Evolutionary conservation across 1,140 invertebrate species (phyloP).

Genomic region (Bicyclus anynana): DNA sequence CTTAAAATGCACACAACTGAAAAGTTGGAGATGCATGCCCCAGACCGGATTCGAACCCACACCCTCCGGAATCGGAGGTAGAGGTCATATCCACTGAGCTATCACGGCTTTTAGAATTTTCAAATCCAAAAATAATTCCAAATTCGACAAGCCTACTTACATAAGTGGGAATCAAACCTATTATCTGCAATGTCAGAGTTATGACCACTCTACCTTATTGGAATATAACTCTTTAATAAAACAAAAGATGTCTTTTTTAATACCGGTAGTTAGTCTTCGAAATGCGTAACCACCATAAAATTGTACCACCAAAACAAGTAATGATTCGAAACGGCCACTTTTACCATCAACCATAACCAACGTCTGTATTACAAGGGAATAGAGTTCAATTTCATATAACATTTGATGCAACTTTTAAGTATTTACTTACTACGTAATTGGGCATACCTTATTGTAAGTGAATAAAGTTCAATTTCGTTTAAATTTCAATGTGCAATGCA

Average conservation of each 20-base stretch:
- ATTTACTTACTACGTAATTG: neutral
- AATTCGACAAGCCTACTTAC: too few relatives aligned
- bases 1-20: too few relatives aligned
- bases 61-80: too few relatives aligned
- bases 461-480: neutral
- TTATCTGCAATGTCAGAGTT: too few relatives aligned
- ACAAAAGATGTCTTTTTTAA: conserved; percentile 2
- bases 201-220: neutral
- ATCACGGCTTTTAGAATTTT: too few relatives aligned
- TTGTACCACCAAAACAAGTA: conserved; percentile 3
- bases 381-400: neutral
- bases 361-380: neutral
- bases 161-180: too few relatives aligned
- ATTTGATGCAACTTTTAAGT: neutral
- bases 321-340: conserved; percentile 2
- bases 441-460: neutral
- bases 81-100: too few relatives aligned
- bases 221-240: neutral
- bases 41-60: too few relatives aligned
- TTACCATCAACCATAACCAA: neutral
- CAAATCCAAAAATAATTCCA: too few relatives aligned
- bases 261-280: conserved; percentile 7
- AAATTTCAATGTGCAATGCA: neutral
- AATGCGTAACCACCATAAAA: conserved; percentile 9
- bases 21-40: too few relatives aligned